Percentiles rank a stretch among this genome's conserved stretches.
Evolutionary conservation across 2,888 invertebrate species (phyloP).

Genomic region (Euzetes globulus): DNA sequence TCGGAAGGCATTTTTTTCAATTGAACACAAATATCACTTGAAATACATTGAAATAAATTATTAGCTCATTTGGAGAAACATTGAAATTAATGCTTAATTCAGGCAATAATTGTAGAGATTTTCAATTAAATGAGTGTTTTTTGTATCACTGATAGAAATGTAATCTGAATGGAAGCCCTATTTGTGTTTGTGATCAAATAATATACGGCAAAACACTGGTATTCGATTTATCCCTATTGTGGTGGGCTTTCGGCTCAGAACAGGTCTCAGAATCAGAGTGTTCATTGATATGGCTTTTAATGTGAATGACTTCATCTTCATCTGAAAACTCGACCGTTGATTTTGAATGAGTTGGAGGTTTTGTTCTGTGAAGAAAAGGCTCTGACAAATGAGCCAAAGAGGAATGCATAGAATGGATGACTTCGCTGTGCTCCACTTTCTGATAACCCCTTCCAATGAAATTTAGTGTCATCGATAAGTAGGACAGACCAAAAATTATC

Average conservation of each 20-base stretch:
- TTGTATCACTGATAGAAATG: too few relatives aligned
- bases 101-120: too few relatives aligned
- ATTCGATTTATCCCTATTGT: not conserved
- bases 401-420: slow-evolving; percentile 4
- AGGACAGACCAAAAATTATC: slow-evolving; percentile 85
- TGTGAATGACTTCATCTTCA: not conserved
- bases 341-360: not conserved
- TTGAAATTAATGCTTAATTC: too few relatives aligned
- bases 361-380: not conserved
- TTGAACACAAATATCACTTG: too few relatives aligned
- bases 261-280: not conserved
- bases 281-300: not conserved
- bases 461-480: slow-evolving; percentile 64
- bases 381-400: not conserved
- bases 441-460: slow-evolving; percentile 41
- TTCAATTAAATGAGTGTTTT: too few relatives aligned
- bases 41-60: too few relatives aligned
- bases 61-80: too few relatives aligned
- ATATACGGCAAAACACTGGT: slow-evolving; percentile 4
- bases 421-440: slow-evolving; percentile 16
- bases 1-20: too few relatives aligned
- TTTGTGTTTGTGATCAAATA: not conserved
- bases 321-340: not conserved
- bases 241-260: not conserved
- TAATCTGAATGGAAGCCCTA: too few relatives aligned